Percentiles rank a stretch among this genome's conserved stretches.
These are phyloP conservation scores for Otus scops DNA, from an alignment of 2,797 vertebrate species.

Conservation along the genomic window DNA sequence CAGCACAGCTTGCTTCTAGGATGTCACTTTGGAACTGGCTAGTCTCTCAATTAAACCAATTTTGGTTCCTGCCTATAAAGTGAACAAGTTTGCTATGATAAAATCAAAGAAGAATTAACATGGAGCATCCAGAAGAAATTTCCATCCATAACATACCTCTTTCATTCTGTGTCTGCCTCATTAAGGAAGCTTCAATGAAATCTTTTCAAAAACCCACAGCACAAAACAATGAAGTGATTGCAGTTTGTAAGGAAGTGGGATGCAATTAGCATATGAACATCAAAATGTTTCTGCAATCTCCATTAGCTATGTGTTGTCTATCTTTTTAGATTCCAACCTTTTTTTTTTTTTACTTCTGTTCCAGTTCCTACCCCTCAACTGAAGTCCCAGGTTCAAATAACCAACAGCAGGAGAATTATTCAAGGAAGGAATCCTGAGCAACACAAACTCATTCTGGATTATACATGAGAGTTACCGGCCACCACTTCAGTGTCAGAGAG, in stretches of 20 bases:
- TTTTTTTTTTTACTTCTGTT: neutral
- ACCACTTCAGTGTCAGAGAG: neutral
- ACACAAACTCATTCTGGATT: neutral
- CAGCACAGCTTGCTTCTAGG: neutral
- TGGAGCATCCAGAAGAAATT: neutral
- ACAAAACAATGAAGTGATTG: slow-evolving; percentile 64
- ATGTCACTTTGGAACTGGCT: neutral
- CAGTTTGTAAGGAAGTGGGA: slow-evolving; percentile 59
- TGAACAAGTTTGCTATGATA: neutral
- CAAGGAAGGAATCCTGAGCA: neutral
- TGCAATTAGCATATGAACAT: slow-evolving; percentile 67
- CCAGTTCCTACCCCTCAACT: neutral
- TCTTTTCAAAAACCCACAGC: slow-evolving; percentile 39
- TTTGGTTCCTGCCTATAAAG: neutral
- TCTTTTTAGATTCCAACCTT: neutral
- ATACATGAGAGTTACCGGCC: neutral
- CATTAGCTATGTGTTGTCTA: neutral
- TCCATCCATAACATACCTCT: neutral
- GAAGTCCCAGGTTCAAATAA: neutral
- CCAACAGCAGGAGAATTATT: neutral
- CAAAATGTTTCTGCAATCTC: neutral
- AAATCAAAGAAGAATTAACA: neutral
- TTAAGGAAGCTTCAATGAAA: slow-evolving; percentile 14
- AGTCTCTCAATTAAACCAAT: neutral
- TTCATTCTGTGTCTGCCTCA: slow-evolving; percentile 6